A percentile compares a stretch with the other conserved stretches of the same genome.
Evolutionary conservation across 2,888 invertebrate species (phyloP).

Genomic region (Lacanobia wlatinum): DNA sequence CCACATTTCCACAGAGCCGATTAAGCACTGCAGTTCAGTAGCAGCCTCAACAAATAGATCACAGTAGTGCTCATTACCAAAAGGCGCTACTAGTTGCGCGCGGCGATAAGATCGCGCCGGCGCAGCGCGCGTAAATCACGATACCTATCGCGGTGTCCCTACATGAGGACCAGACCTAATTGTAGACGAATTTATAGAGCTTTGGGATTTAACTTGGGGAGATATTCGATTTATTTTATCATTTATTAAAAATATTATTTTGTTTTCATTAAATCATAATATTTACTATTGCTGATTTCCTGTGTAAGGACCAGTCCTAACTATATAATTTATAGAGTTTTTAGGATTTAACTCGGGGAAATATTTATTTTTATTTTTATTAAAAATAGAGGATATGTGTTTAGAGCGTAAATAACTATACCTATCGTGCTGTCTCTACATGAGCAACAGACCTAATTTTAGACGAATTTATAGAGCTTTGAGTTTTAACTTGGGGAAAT

Average conservation of each 20-base stretch:
- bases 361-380: too few species aligned
- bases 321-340: too few species aligned
- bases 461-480: conserved; percentile 70
- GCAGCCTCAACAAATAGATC: conserved; percentile 66
- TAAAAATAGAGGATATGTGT: too few species aligned
- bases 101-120: conserved; percentile 76
- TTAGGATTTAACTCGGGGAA: too few species aligned
- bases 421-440: conserved; percentile 80
- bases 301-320: too few species aligned
- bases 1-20: conserved; percentile 41
- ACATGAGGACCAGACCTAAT: conserved; percentile 83
- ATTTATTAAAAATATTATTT: too few species aligned
- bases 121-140: conserved; percentile 82
- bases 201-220: conserved; percentile 19
- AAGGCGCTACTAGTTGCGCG: conserved; percentile 69
- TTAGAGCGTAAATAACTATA: conserved; percentile 83
- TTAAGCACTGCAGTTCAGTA: conserved; percentile 61
- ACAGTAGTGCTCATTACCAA: conserved; percentile 80
- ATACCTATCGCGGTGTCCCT: conserved; percentile 81
- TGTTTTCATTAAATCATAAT: neutral
- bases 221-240: conserved; percentile 20
- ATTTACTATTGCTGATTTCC: too few species aligned
- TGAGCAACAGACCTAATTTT: conserved; percentile 84
- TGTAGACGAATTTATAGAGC: conserved; percentile 76
- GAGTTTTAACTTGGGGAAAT: conserved; percentile 5